A percentile compares a stretch with the other conserved stretches of the same genome.
Conservation (phyloP, 2,113 vertebrate genomes). For the Hippolais icterina region DNA sequence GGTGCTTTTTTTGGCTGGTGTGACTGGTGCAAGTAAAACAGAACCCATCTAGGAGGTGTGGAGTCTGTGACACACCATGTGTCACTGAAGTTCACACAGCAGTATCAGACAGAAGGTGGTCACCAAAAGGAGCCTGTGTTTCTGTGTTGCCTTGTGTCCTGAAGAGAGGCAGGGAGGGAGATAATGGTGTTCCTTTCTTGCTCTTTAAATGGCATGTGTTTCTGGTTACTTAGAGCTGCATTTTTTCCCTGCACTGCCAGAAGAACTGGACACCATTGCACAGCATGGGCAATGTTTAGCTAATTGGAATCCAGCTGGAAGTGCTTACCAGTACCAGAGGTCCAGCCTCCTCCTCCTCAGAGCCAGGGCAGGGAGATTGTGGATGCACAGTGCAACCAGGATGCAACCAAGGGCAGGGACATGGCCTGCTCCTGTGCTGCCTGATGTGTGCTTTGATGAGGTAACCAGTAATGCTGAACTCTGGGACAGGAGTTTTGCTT, state of each 20-base stretch:
- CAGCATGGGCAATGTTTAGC: neutral
- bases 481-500: neutral
- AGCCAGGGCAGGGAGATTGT: neutral
- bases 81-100: neutral
- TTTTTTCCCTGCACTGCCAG: neutral
- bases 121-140: neutral
- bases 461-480: neutral
- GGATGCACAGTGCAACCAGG: neutral
- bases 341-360: neutral
- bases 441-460: neutral
- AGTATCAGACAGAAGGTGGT: neutral
- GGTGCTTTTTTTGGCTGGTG: neutral
- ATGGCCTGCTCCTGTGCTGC: neutral
- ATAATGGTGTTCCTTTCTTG: neutral
- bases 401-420: neutral
- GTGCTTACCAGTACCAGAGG: accelerated
- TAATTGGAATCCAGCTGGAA: neutral
- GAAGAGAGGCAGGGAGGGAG: neutral
- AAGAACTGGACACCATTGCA: neutral
- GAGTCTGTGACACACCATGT: neutral
- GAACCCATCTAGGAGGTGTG: neutral
- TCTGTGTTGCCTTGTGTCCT: neutral
- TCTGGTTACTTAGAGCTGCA: neutral
- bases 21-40: neutral
- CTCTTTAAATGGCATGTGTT: neutral